These are phyloP conservation scores for Hemithea aestivaria DNA, from an alignment of 2,888 invertebrate genomes.

Conservation along the genomic window DNA sequence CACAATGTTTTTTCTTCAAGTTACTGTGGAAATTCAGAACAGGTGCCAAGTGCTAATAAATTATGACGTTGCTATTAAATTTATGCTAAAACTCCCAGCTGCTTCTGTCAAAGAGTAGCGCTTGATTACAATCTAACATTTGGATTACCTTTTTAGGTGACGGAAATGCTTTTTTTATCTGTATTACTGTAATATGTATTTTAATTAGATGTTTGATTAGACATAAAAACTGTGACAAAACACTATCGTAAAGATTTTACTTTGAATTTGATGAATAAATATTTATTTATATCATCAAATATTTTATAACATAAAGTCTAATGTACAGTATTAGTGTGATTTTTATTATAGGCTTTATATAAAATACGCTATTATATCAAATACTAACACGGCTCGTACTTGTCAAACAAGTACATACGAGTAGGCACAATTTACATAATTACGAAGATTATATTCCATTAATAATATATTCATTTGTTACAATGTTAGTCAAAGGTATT, in stretches of 20 bases:
- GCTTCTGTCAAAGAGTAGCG: constrained; percentile 5
- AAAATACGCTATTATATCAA: too few relatives aligned
- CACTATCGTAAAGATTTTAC: too few relatives aligned
- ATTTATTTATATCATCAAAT: too few relatives aligned
- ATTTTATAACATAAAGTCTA: too few relatives aligned
- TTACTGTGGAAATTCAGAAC: constrained; percentile 8
- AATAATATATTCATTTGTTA: neutral
- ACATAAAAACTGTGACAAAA: too few relatives aligned
- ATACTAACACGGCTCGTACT: constrained; percentile 26
- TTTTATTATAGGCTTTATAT: too few relatives aligned
- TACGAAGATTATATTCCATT: constrained; percentile 25
- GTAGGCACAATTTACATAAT: constrained; percentile 32
- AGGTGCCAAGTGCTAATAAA: constrained; percentile 8
- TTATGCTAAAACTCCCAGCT: constrained; percentile 13
- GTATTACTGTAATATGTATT: too few relatives aligned
- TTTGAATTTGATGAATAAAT: too few relatives aligned
- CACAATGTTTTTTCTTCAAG: neutral
- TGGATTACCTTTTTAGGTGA: constrained; percentile 16
- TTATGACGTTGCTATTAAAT: neutral
- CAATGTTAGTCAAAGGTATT: too few relatives aligned
- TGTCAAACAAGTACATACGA: constrained; percentile 19
- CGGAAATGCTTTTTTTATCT: constrained; percentile 7
- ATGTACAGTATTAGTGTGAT: too few relatives aligned
- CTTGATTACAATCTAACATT: constrained; percentile 4
- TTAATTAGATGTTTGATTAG: too few relatives aligned